phyloP scores from a whole-genome alignment of 2,797 vertebrate genomes.

The Bufotes viridis region DNA sequence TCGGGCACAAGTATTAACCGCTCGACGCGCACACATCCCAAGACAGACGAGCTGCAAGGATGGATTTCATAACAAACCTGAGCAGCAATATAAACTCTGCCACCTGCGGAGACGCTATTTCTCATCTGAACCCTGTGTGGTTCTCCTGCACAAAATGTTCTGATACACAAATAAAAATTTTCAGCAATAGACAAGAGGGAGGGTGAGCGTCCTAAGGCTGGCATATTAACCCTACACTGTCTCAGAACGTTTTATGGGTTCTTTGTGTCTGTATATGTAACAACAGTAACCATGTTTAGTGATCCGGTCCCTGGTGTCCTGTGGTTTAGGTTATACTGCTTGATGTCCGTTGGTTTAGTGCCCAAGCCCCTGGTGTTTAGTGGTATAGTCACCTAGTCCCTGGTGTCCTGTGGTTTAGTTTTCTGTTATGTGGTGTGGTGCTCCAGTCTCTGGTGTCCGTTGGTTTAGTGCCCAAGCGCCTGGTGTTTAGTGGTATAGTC shows the following conservation, averaged over 20 bases:
- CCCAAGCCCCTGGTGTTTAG: too few relatives aligned
- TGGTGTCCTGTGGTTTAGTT: too few relatives aligned
- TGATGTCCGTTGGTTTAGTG: background rate
- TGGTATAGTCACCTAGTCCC: too few relatives aligned
- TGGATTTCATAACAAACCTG: constrained; percentile 38
- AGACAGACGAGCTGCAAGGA: background rate
- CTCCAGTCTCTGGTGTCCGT: background rate
- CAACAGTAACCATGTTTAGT: background rate
- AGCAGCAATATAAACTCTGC: constrained; percentile 31
- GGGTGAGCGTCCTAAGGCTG: too few relatives aligned
- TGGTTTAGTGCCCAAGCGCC: background rate
- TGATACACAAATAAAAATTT: background rate
- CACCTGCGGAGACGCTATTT: constrained; percentile 39
- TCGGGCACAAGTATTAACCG: background rate
- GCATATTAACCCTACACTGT: background rate
- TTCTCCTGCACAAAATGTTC: constrained; percentile 46
- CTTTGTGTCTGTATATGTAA: background rate
- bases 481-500: too few relatives aligned
- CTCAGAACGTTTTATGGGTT: background rate
- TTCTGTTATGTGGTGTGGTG: background rate
- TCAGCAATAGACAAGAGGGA: background rate
- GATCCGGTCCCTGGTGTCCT: background rate
- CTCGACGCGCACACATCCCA: background rate
- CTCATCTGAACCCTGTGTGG: constrained; percentile 30
- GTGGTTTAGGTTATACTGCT: background rate